Percentiles rank a stretch among this genome's conserved stretches.
Conservation (phyloP, 2,888 invertebrate genomes). For the Pammene fasciana region DNA sequence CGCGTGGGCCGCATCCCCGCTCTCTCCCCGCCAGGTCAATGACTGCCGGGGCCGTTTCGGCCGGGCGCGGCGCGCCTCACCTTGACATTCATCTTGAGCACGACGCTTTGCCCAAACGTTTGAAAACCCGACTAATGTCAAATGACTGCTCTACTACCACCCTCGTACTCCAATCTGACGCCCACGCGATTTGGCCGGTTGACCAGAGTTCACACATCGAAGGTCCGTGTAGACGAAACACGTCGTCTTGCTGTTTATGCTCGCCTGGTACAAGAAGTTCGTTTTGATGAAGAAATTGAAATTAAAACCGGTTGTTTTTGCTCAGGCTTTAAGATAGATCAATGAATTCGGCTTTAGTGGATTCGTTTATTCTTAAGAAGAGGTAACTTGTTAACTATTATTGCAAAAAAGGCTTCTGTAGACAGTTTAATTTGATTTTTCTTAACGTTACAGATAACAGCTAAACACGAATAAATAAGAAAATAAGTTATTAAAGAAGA, state of each 20-base stretch:
- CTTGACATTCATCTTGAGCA: conserved; percentile 83
- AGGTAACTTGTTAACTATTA: neutral
- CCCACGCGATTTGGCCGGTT: conserved; percentile 55
- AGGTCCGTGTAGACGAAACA: conserved; percentile 47
- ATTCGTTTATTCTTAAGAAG: neutral
- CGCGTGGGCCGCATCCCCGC: conserved; percentile 76
- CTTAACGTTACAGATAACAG: neutral
- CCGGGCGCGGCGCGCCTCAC: conserved; percentile 75
- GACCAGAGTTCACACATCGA: conserved; percentile 46
- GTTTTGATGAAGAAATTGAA: conserved; percentile 43
- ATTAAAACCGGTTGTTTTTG: conserved; percentile 39
- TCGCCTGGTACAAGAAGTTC: conserved; percentile 53
- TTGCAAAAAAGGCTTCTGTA: neutral
- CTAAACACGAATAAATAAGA: neutral
- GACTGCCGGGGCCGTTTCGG: conserved; percentile 80
- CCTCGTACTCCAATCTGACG: conserved; percentile 47
- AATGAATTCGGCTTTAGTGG: conserved; percentile 23
- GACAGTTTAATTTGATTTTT: neutral
- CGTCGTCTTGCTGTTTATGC: conserved; percentile 51
- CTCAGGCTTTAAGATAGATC: conserved; percentile 28
- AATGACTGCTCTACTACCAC: conserved; percentile 55
- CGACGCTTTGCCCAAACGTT: conserved; percentile 76
- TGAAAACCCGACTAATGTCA: conserved; percentile 70
- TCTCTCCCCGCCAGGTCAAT: conserved; percentile 68
- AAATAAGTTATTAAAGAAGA: too few species aligned